phyloP scores from a whole-genome alignment of 1,140 invertebrate species.

The Drosophila auraria region DNA sequence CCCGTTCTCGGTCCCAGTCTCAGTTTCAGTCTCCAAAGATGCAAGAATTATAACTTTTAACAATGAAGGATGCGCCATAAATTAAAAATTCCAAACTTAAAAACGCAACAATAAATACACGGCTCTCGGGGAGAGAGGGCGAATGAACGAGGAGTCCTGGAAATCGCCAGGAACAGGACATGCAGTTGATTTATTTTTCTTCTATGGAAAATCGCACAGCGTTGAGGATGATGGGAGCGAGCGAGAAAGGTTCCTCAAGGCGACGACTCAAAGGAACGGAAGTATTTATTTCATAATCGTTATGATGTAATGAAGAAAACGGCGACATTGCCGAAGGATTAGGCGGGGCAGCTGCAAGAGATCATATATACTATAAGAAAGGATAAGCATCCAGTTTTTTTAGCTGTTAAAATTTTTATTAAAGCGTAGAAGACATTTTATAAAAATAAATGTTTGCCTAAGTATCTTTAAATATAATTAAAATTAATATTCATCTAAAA shows the following conservation, averaged over 20 bases:
- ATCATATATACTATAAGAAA: conserved; percentile 16
- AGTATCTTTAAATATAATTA: too few relatives aligned
- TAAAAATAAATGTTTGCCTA: too few relatives aligned
- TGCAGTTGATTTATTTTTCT: conserved; percentile 78
- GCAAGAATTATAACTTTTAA: conserved; percentile 77
- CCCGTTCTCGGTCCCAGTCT: conserved; percentile 14
- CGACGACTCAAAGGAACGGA: conserved; percentile 61
- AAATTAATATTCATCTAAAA: too few relatives aligned
- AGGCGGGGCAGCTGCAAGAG: background rate
- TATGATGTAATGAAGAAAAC: conserved; percentile 72
- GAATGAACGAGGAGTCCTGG: conserved; percentile 31
- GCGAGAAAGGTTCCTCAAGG: conserved; percentile 22
- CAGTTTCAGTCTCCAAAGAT: conserved; percentile 35
- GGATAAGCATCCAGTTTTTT: background rate
- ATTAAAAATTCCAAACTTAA: conserved; percentile 84
- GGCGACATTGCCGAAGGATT: conserved; percentile 18
- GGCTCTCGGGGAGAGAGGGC: conserved; percentile 33
- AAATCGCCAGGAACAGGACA: conserved; percentile 68
- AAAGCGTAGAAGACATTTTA: too few relatives aligned
- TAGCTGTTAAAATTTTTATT: too few relatives aligned
- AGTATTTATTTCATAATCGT: conserved; percentile 83
- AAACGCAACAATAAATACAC: conserved; percentile 81
- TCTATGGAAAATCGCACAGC: conserved; percentile 57
- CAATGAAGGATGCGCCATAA: conserved; percentile 79
- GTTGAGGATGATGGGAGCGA: background rate